A percentile compares a stretch with the other conserved stretches of the same genome.
These are phyloP conservation scores for Henricia sp. DNA, from an alignment of 53 echinoderm and acorn worm genomes.

Conservation along the genomic window DNA sequence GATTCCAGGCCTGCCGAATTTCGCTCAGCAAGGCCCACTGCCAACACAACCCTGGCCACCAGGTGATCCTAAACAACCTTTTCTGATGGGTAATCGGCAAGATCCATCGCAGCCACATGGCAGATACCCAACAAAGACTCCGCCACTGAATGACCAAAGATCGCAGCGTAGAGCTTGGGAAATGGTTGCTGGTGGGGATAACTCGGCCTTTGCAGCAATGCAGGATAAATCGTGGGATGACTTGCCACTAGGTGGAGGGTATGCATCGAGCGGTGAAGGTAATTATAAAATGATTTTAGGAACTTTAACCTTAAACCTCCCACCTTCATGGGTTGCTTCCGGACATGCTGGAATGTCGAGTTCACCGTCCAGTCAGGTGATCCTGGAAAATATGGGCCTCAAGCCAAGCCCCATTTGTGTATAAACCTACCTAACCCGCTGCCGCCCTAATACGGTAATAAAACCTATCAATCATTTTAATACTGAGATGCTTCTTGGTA, in stretches of 20 bases:
- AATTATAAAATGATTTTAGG: background rate
- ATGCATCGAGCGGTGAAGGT: background rate
- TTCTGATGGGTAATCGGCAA: background rate
- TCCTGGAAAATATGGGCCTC: too few relatives aligned
- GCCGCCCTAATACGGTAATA: too few relatives aligned
- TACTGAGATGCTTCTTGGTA: too few relatives aligned
- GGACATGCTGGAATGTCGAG: too few relatives aligned
- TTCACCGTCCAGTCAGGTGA: too few relatives aligned
- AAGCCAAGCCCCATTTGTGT: too few relatives aligned
- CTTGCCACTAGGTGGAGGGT: slow-evolving; percentile 34
- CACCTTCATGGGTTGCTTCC: too few relatives aligned
- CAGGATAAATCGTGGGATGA: slow-evolving; percentile 18
- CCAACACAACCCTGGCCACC: background rate
- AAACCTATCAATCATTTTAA: too few relatives aligned
- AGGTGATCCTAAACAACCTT: background rate
- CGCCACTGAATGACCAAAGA: background rate
- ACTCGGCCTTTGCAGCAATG: background rate
- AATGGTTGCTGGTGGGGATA: background rate
- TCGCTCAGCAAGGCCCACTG: background rate
- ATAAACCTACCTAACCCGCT: too few relatives aligned
- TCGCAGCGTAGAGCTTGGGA: background rate
- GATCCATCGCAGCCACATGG: background rate
- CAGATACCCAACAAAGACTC: background rate
- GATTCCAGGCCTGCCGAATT: slow-evolving; percentile 21
- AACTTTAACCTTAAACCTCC: too few relatives aligned